phyloP scores from a whole-genome alignment of 2,888 invertebrate genomes.

The Serripes groenlandicus region DNA sequence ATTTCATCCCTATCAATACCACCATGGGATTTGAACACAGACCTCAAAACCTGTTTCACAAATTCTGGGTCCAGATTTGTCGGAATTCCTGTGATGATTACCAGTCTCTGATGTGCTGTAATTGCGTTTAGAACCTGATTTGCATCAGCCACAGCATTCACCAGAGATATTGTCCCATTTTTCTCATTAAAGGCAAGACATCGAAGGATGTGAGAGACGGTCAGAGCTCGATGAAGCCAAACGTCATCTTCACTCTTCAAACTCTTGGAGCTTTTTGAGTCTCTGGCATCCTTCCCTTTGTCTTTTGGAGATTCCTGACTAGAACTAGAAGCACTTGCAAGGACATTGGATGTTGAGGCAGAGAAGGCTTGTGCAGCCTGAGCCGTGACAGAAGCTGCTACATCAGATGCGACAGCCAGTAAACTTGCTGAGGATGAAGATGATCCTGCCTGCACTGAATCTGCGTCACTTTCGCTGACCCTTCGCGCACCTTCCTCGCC shows the following conservation, averaged over 20 bases:
- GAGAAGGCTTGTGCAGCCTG: conserved; percentile 45
- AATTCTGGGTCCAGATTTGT: conserved; percentile 71
- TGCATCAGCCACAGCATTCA: conserved; percentile 82
- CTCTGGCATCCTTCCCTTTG: conserved; percentile 46
- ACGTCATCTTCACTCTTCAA: conserved; percentile 82
- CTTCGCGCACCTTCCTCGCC: conserved; percentile 59
- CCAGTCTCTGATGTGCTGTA: conserved; percentile 81
- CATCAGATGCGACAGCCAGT: conserved; percentile 45
- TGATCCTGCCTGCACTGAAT: conserved; percentile 35
- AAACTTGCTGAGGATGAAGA: conserved; percentile 61
- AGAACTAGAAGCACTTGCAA: conserved; percentile 36
- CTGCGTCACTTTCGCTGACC: conserved; percentile 72
- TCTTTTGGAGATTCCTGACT: conserved; percentile 46
- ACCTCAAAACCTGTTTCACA: conserved; percentile 77
- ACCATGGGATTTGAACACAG: conserved; percentile 80
- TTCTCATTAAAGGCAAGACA: conserved; percentile 80
- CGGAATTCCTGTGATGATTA: conserved; percentile 84
- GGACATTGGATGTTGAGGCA: conserved; percentile 50
- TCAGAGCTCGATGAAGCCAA: conserved; percentile 84
- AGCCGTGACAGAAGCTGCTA: conserved; percentile 53
- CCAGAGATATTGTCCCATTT: conserved; percentile 78
- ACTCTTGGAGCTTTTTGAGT: conserved; percentile 34
- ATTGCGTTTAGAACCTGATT: conserved; percentile 74
- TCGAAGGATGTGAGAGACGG: conserved; percentile 83
- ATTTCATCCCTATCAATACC: conserved; percentile 83